Conservation (phyloP, 2,888 invertebrate genomes). For the Theristus sp. region DNA sequence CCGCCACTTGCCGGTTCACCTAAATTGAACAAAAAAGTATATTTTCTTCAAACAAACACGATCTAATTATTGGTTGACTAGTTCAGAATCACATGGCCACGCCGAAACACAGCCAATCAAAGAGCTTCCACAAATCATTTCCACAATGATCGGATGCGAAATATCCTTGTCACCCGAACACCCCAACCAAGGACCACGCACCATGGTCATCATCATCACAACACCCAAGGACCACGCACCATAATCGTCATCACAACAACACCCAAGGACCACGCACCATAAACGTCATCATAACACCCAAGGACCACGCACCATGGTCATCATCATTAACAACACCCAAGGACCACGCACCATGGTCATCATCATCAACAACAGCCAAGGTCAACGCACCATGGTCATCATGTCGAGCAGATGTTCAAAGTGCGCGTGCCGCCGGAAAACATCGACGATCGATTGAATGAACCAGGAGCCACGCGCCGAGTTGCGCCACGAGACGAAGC, state of each 20-base stretch:
- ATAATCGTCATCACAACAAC: too few species aligned
- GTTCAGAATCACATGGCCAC: too few species aligned
- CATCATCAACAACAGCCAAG: background rate
- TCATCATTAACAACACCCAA: too few species aligned
- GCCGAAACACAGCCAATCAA: background rate
- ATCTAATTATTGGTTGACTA: too few species aligned
- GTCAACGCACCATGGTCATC: conserved; percentile 7
- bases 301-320: background rate
- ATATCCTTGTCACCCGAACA: background rate
- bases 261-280: too few species aligned
- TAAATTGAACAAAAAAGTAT: background rate
- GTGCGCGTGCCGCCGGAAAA: conserved; percentile 12
- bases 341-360: too few species aligned
- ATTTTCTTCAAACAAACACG: background rate
- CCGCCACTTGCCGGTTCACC: conserved; percentile 11
- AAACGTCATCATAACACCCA: background rate
- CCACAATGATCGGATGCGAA: background rate
- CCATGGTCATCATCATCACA: conserved; percentile 10
- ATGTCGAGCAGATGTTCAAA: conserved; percentile 7
- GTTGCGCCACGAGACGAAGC: conserved; percentile 28
- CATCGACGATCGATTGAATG: conserved; percentile 25
- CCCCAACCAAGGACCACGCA: background rate
- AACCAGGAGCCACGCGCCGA: conserved; percentile 24
- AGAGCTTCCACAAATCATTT: too few species aligned
- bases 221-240: too few species aligned